These are phyloP conservation scores for Pseudomyrmex dendroicus DNA, from an alignment of 1,140 invertebrate genomes.

Conservation along the genomic window DNA sequence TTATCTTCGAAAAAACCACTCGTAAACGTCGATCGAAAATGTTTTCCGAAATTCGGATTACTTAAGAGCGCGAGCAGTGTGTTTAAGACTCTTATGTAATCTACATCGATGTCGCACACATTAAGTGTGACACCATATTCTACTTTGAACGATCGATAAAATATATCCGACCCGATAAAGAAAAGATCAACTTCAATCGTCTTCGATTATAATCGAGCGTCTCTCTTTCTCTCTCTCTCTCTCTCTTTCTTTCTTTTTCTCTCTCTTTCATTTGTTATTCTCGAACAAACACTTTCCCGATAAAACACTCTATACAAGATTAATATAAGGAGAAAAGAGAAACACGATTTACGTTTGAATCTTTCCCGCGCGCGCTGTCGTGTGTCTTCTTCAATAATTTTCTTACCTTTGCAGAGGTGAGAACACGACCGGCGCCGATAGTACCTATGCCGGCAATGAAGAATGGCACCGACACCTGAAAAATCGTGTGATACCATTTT, in stretches of 20 bases:
- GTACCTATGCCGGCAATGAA: constrained; percentile 97
- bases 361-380: not conserved
- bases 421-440: constrained; percentile 95
- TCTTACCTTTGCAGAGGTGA: constrained; percentile 92
- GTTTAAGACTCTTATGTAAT: constrained; percentile 31
- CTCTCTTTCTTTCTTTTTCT: not conserved
- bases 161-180: constrained; percentile 27
- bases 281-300: constrained; percentile 15
- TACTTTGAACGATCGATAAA: constrained; percentile 22
- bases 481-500: constrained; percentile 90
- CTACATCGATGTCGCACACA: not conserved
- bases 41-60: constrained; percentile 2
- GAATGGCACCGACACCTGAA: constrained; percentile 97
- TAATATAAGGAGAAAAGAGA: not conserved
- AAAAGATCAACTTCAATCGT: not conserved
- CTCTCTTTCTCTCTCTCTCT: not conserved
- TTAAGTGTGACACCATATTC: not conserved
- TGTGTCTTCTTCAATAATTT: not conserved
- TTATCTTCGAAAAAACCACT: not conserved
- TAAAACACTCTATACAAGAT: constrained; percentile 14
- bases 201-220: not conserved
- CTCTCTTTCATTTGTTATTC: constrained; percentile 25
- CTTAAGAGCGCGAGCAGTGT: not conserved
- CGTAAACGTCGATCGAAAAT: not conserved
- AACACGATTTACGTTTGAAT: constrained; percentile 3